Evolutionary conservation across 2,797 vertebrate species (phyloP), one percentile per base, ranked within the genome.

Genomic region (Siniperca obscura): DNA sequence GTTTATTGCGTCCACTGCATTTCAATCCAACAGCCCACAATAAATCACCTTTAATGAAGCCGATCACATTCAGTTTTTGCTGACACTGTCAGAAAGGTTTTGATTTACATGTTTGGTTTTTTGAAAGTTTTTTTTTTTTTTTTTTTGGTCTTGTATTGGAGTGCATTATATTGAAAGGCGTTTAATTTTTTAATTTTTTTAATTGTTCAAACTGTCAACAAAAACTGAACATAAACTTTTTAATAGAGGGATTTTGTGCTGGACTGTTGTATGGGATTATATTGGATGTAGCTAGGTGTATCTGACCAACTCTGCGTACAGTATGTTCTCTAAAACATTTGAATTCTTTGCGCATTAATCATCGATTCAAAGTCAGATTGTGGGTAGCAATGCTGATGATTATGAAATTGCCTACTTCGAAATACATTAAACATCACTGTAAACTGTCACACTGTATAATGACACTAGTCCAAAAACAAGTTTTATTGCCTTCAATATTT

Each of bases 401-500:
- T 42, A 53, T 14, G 36, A 74, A 14, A 38, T 2, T 48, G 14
- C 13, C 5, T 2, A 27, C 30, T 81, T 22, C 2, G 12, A 42
- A 76, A 81, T 27, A 40, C 21, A 57, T 21, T 17, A 4, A 38
- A 78, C 36, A 76, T n/a, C 64, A 70, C n/a, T 19, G 30, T 25
- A 40, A 61, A 7, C 76, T 7, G 12, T 27, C 40, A 61, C 67
- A 44, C 22, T 42, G n/a, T 30, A 9, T 16, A n/a, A 60, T 52
- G 53, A 56, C 19, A 70, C 19, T 7, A 14, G 2, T 76, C 62
- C 74, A 74, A 84, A 80, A 86, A 78, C 62, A 81, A 8, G 57
- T 81, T 91, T 93, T 91, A 91, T 89, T 92, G 66, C 57, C 83
- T 84, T 90, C 85, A 77, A 61, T 69, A 78, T 84, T 87, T 65